Evolutionary conservation across 92 coral and sea anemone species (phyloP).

Genomic region (Siderastrea radians): DNA sequence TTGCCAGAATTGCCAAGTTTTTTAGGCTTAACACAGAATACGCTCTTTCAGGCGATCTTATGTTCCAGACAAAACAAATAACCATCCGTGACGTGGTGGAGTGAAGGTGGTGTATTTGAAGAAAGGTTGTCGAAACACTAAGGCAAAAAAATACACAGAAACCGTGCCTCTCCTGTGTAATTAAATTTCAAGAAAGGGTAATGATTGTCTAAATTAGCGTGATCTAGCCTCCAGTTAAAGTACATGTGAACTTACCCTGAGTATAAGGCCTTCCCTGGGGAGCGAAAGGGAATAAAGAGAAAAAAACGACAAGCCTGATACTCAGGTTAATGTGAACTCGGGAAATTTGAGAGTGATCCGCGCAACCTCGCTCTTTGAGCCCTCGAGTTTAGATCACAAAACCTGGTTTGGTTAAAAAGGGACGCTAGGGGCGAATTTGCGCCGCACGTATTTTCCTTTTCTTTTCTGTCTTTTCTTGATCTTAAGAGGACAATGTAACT

Average conservation of each 20-base stretch:
- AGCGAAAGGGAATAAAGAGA: no score
- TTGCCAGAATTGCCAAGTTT: background rate
- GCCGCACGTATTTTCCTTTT: background rate
- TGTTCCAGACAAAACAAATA: background rate
- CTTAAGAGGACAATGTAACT: no score
- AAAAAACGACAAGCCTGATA: no score
- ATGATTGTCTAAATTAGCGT: background rate
- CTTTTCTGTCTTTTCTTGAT: background rate
- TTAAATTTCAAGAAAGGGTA: background rate
- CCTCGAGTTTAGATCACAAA: no score
- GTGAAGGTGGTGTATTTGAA: background rate
- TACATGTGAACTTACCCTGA: background rate
- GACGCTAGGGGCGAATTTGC: no score
- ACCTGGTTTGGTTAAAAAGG: no score
- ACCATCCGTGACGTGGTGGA: background rate
- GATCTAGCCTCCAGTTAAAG: background rate
- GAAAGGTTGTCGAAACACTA: background rate
- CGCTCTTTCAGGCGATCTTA: background rate
- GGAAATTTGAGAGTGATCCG: no score
- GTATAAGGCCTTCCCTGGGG: no score
- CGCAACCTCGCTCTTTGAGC: no score
- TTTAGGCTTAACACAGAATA: background rate
- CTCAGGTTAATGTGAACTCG: no score
- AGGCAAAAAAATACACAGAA: no score
- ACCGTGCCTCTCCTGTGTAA: no score